A percentile compares a stretch with the other conserved stretches of the same genome.
Evolutionary conservation across 2,888 invertebrate species (phyloP).

Genomic region (Limnephilus lunatus): DNA sequence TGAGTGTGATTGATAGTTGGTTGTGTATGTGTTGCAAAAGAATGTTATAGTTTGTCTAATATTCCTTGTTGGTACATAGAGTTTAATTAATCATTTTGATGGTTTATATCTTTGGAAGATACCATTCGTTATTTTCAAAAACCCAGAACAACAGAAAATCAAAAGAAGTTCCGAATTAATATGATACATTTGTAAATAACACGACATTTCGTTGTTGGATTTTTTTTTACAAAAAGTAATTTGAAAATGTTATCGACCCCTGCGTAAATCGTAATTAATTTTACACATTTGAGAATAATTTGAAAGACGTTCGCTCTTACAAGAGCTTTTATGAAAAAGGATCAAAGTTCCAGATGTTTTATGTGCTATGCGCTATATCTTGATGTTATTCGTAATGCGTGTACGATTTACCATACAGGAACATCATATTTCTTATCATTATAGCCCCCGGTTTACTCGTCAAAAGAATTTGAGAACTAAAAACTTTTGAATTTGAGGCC

Average conservation of each 20-base stretch:
- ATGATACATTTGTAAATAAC: too few relatives aligned
- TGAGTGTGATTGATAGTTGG: too few relatives aligned
- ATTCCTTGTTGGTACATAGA: too few relatives aligned
- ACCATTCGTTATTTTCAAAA: too few relatives aligned
- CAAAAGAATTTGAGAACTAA: neutral
- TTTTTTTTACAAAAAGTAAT: too few relatives aligned
- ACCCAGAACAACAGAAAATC: too few relatives aligned
- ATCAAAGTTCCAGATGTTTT: slow-evolving; percentile 35
- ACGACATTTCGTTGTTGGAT: too few relatives aligned
- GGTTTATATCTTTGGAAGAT: too few relatives aligned
- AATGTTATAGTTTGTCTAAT: too few relatives aligned
- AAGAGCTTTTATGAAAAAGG: slow-evolving; percentile 23
- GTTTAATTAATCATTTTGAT: too few relatives aligned
- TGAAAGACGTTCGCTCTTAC: slow-evolving; percentile 30
- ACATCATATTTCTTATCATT: neutral
- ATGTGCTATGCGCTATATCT: neutral
- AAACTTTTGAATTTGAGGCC: neutral
- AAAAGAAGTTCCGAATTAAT: too few relatives aligned
- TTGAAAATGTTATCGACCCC: neutral
- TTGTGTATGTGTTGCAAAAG: too few relatives aligned
- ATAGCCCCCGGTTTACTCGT: neutral
- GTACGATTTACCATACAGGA: neutral
- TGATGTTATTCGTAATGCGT: neutral
- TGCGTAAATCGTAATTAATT: slow-evolving; percentile 59
- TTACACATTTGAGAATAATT: slow-evolving; percentile 63